These are phyloP conservation scores for Hemithea aestivaria DNA, from an alignment of 2,888 invertebrate genomes.

Conservation along the genomic window DNA sequence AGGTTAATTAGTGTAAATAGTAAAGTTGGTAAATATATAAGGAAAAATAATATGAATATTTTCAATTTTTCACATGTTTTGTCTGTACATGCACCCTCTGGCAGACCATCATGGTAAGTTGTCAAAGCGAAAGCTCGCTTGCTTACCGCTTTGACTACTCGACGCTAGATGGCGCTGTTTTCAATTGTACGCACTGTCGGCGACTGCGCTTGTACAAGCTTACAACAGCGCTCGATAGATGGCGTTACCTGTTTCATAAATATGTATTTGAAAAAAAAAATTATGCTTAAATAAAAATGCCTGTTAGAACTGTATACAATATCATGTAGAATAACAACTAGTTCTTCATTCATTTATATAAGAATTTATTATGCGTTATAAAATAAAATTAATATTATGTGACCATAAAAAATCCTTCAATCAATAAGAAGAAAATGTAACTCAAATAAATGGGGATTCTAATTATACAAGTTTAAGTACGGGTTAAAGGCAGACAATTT, in stretches of 20 bases:
- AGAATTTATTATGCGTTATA: too few species aligned
- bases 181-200: slow-evolving; percentile 2
- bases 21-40: too few species aligned
- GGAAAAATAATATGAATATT: not conserved
- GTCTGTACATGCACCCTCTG: slow-evolving; percentile 72
- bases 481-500: too few species aligned
- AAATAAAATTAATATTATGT: too few species aligned
- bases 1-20: too few species aligned
- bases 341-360: too few species aligned
- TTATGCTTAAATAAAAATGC: not conserved
- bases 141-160: slow-evolving; percentile 47
- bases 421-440: slow-evolving; percentile 1
- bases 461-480: too few species aligned
- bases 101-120: slow-evolving; percentile 74
- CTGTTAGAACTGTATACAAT: too few species aligned
- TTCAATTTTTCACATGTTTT: slow-evolving; percentile 49
- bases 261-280: slow-evolving; percentile 5
- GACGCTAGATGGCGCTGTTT: slow-evolving; percentile 56
- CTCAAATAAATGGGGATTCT: too few species aligned
- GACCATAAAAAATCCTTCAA: too few species aligned
- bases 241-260: slow-evolving; percentile 34
- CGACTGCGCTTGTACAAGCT: slow-evolving; percentile 30
- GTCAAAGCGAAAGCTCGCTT: slow-evolving; percentile 52
- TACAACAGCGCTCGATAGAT: slow-evolving; percentile 35
- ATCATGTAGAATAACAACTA: too few species aligned